Conservation (phyloP, 2,113 vertebrate species). For the Cyprinus carpio region DNA sequence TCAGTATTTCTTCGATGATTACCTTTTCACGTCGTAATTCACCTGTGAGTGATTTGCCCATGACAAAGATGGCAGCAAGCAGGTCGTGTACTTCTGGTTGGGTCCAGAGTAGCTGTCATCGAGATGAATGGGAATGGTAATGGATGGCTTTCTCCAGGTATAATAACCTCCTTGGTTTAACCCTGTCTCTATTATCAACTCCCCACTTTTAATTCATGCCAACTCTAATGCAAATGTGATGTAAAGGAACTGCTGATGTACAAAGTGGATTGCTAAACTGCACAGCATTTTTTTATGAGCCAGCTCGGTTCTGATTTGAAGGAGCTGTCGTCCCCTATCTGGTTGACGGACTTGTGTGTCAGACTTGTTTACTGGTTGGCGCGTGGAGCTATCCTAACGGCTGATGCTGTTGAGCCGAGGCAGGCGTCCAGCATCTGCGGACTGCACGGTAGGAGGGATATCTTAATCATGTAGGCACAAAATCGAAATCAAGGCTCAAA, state of each 20-base stretch:
- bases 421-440: slow-evolving; percentile 41
- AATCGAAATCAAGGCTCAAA: slow-evolving; percentile 42
- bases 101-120: background rate
- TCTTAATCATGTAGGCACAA: slow-evolving; percentile 53
- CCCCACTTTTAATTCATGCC: slow-evolving; percentile 32
- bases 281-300: slow-evolving; percentile 41
- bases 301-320: slow-evolving; percentile 2
- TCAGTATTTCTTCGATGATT: background rate
- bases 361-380: slow-evolving; percentile 51
- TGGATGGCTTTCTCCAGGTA: slow-evolving; percentile 1
- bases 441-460: slow-evolving; percentile 41
- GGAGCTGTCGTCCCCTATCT: slow-evolving; percentile 43
- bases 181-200: slow-evolving; percentile 33
- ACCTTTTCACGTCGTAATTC: background rate
- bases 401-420: slow-evolving; percentile 45
- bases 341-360: slow-evolving; percentile 50
- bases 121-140: slow-evolving; percentile 1
- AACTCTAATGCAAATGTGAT: slow-evolving; percentile 28
- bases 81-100: background rate
- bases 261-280: background rate
- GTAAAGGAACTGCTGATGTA: slow-evolving; percentile 16
- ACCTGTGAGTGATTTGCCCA: slow-evolving; percentile 1
- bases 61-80: background rate
- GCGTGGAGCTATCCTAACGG: slow-evolving; percentile 38
- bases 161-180: slow-evolving; percentile 6